A percentile compares a stretch with the other conserved stretches of the same genome.
phyloP scores from a whole-genome alignment of 2,888 invertebrate species.

The Sarcophaga subvicina region DNA sequence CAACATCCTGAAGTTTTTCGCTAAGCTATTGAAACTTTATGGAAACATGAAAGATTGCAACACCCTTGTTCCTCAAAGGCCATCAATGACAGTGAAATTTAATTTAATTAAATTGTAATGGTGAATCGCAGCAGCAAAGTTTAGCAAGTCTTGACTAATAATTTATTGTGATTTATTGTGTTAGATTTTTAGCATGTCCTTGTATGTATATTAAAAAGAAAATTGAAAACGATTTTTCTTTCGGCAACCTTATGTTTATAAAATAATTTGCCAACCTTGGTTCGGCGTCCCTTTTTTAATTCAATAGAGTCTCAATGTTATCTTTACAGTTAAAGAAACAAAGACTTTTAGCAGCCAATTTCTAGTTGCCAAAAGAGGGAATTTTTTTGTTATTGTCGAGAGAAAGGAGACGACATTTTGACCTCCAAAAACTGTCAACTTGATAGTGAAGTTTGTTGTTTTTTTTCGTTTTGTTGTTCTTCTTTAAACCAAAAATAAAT shows the following conservation, averaged over 20 bases:
- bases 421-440: conserved; percentile 55
- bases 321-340: background rate
- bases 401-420: conserved; percentile 51
- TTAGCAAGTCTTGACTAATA: too few relatives aligned
- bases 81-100: too few relatives aligned
- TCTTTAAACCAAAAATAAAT: conserved; percentile 2
- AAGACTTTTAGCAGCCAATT: background rate
- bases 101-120: too few relatives aligned
- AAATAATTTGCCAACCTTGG: background rate
- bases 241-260: too few relatives aligned
- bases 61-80: too few relatives aligned
- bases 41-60: too few relatives aligned
- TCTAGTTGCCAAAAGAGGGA: background rate
- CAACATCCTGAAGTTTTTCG: too few relatives aligned
- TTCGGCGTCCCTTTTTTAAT: background rate
- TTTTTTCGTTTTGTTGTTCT: background rate
- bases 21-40: too few relatives aligned
- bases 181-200: too few relatives aligned
- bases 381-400: background rate
- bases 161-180: too few relatives aligned
- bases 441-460: conserved; percentile 38
- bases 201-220: too few relatives aligned
- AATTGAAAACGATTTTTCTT: background rate
- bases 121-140: too few relatives aligned
- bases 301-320: background rate